Conservation (phyloP, 2,888 invertebrate genomes). For the Orthosia gothica region DNA sequence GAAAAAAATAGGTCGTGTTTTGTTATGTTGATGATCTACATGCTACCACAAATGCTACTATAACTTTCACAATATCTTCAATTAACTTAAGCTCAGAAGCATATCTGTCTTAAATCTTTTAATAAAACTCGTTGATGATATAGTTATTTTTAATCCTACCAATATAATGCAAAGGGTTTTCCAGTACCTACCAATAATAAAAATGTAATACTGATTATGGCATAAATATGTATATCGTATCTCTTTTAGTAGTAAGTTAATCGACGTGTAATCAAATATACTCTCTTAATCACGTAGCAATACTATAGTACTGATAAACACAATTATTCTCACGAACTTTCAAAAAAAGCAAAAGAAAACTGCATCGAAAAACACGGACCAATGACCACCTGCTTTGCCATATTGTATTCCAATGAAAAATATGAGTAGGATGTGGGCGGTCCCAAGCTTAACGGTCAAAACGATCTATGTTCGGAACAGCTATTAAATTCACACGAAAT, state of each 20-base stretch:
- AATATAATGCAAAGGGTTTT: too few relatives aligned
- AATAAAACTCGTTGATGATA: neutral
- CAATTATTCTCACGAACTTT: conserved; percentile 40
- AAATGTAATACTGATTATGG: neutral
- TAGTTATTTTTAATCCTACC: too few relatives aligned
- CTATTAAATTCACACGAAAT: conserved; percentile 63
- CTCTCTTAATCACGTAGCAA: neutral
- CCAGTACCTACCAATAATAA: neutral
- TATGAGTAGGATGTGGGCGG: conserved; percentile 80
- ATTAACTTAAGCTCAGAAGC: too few relatives aligned
- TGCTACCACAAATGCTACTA: too few relatives aligned
- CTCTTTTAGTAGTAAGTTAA: too few relatives aligned
- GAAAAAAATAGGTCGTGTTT: conserved; percentile 22
- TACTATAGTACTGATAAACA: neutral
- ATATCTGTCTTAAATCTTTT: too few relatives aligned
- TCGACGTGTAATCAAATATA: too few relatives aligned
- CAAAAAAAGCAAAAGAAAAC: conserved; percentile 28
- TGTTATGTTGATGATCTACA: conserved; percentile 12
- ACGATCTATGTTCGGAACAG: conserved; percentile 69
- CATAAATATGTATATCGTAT: too few relatives aligned
- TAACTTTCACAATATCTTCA: neutral
- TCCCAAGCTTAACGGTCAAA: conserved; percentile 74
- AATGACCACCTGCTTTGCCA: conserved; percentile 61
- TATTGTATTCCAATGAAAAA: conserved; percentile 61
- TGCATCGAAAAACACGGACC: conserved; percentile 46